A percentile compares a stretch with the other conserved stretches of the same genome.
phyloP scores from a whole-genome alignment of 2,113 vertebrate species.

The Neodontobutis hainanensis region DNA sequence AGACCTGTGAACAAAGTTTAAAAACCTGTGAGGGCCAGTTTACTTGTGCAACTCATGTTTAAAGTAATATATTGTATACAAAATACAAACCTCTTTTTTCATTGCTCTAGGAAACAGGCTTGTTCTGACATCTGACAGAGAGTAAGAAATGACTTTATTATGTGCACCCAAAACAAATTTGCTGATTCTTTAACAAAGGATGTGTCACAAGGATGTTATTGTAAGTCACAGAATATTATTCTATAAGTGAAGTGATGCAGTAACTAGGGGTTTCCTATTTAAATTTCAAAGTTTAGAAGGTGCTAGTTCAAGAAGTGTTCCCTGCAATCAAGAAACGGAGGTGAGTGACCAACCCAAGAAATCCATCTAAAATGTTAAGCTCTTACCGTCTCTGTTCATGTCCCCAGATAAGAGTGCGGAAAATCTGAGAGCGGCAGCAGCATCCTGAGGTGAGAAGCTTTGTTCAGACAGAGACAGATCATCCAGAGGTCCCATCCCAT shows the following conservation, averaged over 20 bases:
- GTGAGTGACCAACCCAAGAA: not conserved
- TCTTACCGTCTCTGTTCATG: conserved; percentile 70
- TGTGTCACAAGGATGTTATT: no score
- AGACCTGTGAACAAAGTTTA: conserved; percentile 56
- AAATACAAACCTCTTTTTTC: conserved; percentile 66
- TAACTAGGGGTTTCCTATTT: no score
- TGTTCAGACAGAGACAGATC: conserved; percentile 69
- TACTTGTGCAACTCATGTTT: not conserved
- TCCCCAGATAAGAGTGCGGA: conserved; percentile 65
- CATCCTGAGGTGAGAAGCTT: conserved; percentile 60
- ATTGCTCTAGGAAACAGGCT: conserved; percentile 64
- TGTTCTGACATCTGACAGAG: conserved; percentile 60
- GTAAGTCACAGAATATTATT: no score
- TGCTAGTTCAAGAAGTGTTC: no score
- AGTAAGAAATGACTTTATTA: not conserved
- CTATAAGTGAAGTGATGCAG: no score
- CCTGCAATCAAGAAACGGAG: no score
- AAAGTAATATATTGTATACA: not conserved
- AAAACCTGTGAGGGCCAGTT: not conserved
- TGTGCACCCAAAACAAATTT: not conserved
- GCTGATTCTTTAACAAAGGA: not conserved
- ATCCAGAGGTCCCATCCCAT: conserved; percentile 50
- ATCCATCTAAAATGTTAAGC: not conserved
- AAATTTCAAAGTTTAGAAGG: no score
- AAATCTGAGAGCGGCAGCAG: conserved; percentile 60